Conservation (phyloP, 2,888 invertebrate species). For the Pachymerium ferrugineum region DNA sequence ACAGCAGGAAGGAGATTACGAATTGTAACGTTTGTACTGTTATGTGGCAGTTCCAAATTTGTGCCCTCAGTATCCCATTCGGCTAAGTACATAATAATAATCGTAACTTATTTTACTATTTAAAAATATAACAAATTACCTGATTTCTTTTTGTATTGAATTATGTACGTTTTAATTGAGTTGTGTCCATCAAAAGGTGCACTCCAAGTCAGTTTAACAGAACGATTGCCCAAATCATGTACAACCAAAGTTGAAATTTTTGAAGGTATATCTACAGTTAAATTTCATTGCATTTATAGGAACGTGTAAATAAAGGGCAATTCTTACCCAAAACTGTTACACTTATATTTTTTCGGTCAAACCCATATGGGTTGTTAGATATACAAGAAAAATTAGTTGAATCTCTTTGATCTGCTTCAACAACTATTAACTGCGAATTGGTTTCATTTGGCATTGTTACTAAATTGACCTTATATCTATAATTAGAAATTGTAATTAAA, state of each 20-base stretch:
- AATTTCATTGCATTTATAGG: neutral
- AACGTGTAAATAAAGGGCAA: neutral
- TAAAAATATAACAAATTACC: neutral
- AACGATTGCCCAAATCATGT: slow-evolving; percentile 28
- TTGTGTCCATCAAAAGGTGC: slow-evolving; percentile 46
- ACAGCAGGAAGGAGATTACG: slow-evolving; percentile 8
- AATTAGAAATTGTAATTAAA: neutral
- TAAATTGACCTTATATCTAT: slow-evolving; percentile 29
- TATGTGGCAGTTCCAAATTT: neutral
- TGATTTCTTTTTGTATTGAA: slow-evolving; percentile 44
- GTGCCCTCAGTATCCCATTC: neutral
- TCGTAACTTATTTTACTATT: neutral
- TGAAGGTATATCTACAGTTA: slow-evolving; percentile 29
- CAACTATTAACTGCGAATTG: slow-evolving; percentile 29
- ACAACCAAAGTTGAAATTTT: neutral
- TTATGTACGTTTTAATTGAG: slow-evolving; percentile 44
- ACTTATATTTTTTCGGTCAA: slow-evolving; percentile 27
- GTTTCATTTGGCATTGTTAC: slow-evolving; percentile 30
- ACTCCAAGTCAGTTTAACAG: slow-evolving; percentile 44
- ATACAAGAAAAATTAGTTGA: slow-evolving; percentile 29
- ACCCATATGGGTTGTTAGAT: slow-evolving; percentile 30
- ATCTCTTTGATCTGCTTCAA: slow-evolving; percentile 28
- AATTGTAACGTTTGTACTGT: neutral
- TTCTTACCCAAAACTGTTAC: slow-evolving; percentile 30
- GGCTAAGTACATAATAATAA: neutral